These are phyloP conservation scores for Ptychoptera contaminata DNA, from an alignment of 2,888 invertebrate species.

Conservation along the genomic window DNA sequence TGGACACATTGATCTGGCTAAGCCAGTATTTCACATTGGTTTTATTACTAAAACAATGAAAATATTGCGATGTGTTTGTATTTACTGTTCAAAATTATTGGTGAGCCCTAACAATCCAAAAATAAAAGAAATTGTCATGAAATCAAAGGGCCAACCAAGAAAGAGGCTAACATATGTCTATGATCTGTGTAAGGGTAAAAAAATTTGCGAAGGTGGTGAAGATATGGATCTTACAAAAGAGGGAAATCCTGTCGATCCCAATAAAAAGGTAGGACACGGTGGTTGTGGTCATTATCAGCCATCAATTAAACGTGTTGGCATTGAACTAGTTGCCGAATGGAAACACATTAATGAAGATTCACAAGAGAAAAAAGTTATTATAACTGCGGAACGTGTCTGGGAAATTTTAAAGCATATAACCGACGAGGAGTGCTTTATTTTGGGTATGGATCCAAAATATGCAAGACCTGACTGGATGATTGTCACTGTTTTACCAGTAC, in stretches of 20 bases:
- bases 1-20: slow-evolving; percentile 94
- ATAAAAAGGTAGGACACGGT: slow-evolving; percentile 57
- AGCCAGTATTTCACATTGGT: slow-evolving; percentile 97
- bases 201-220: slow-evolving; percentile 96
- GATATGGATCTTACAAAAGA: slow-evolving; percentile 88
- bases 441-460: slow-evolving; percentile 94
- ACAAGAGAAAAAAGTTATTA: slow-evolving; percentile 85
- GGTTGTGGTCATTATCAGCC: slow-evolving; percentile 99
- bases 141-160: slow-evolving; percentile 91
- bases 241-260: slow-evolving; percentile 39
- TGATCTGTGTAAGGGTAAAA: slow-evolving; percentile 95
- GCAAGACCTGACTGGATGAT: slow-evolving; percentile 99
- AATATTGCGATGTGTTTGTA: slow-evolving; percentile 95
- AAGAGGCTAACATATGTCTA: slow-evolving; percentile 91
- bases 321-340: slow-evolving; percentile 96
- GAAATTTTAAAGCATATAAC: slow-evolving; percentile 92
- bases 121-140: slow-evolving; percentile 54
- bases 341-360: slow-evolving; percentile 97
- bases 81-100: slow-evolving; percentile 93
- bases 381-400: slow-evolving; percentile 92
- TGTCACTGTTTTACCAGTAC: slow-evolving; percentile 90
- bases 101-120: slow-evolving; percentile 74
- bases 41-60: slow-evolving; percentile 96
- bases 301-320: slow-evolving; percentile 69
- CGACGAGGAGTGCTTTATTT: slow-evolving; percentile 90